Conservation (phyloP, 2,888 invertebrate genomes). For the Periphyllus acericola region DNA sequence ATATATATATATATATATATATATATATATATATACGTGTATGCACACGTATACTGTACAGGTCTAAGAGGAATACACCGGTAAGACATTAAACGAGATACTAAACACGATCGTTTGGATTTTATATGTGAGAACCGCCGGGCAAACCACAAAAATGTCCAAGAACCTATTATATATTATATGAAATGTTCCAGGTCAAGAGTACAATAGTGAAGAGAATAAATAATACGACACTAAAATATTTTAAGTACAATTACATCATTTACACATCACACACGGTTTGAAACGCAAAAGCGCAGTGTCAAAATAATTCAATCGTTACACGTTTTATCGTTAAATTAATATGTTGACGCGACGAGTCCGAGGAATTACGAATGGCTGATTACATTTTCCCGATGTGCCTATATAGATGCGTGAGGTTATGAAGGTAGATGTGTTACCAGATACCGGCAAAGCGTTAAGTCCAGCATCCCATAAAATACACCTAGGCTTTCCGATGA, state of each 20-base stretch:
- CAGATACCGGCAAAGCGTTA: too few relatives aligned
- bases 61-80: background rate
- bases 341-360: too few relatives aligned
- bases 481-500: too few relatives aligned
- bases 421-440: too few relatives aligned
- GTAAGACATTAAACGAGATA: constrained; percentile 33
- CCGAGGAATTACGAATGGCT: too few relatives aligned
- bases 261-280: too few relatives aligned
- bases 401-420: too few relatives aligned
- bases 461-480: too few relatives aligned
- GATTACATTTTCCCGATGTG: too few relatives aligned
- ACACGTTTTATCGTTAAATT: too few relatives aligned
- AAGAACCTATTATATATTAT: background rate
- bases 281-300: background rate
- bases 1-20: background rate
- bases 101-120: constrained; percentile 35
- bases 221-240: background rate
- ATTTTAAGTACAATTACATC: too few relatives aligned
- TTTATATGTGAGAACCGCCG: constrained; percentile 22
- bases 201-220: background rate
- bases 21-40: background rate
- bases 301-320: background rate
- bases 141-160: background rate
- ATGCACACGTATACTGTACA: background rate
- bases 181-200: background rate